Evolutionary conservation across 2,113 vertebrate genomes (phyloP).

Genomic region (Vidua chalybeata): DNA sequence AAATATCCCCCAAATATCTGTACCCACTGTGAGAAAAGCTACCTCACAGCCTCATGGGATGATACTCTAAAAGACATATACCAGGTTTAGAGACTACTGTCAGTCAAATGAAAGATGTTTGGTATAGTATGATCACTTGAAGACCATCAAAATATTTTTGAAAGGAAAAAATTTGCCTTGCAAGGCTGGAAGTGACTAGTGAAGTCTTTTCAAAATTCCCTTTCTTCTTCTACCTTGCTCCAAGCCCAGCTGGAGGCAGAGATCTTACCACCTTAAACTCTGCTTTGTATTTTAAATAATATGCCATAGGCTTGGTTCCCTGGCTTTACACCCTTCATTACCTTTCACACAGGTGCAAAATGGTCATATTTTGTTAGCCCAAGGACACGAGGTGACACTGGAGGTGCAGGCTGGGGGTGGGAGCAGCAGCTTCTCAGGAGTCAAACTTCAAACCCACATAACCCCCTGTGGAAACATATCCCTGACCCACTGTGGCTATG

Average conservation of each 20-base stretch:
- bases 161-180: not conserved
- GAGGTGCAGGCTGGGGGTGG: not conserved
- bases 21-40: not conserved
- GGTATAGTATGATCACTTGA: not conserved
- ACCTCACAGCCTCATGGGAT: not conserved
- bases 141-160: not conserved
- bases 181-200: not conserved
- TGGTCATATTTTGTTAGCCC: not conserved
- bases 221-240: not conserved
- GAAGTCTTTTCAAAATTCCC: not conserved
- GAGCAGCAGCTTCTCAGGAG: not conserved
- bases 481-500: fast-evolving
- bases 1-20: not conserved
- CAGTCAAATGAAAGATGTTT: not conserved
- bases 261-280: not conserved
- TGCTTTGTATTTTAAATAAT: not conserved
- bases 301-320: not conserved
- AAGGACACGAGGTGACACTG: not conserved
- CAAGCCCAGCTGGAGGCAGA: not conserved
- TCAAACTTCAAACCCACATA: not conserved
- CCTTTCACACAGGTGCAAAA: not conserved
- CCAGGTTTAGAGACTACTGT: not conserved
- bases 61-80: not conserved
- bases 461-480: not conserved
- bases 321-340: not conserved